These are phyloP conservation scores for Drosophila dives DNA, from an alignment of 2,888 invertebrate genomes.

Conservation along the genomic window DNA sequence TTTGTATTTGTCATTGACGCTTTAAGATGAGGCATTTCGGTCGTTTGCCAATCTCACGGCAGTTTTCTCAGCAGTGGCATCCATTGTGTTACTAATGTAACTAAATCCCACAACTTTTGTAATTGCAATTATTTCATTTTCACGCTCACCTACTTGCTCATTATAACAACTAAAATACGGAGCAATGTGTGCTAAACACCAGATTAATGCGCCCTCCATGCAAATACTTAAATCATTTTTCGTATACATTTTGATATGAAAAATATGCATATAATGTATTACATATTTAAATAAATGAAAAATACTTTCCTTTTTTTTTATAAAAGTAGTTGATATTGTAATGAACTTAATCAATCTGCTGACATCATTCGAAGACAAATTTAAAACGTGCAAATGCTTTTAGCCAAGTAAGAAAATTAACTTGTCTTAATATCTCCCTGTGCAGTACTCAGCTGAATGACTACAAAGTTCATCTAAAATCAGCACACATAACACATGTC, in stretches of 20 bases:
- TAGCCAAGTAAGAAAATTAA: background rate
- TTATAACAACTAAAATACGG: background rate
- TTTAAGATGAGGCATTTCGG: conserved; percentile 41
- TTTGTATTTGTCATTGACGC: conserved; percentile 41
- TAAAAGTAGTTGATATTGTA: background rate
- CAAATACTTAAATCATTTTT: background rate
- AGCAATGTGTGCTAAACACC: background rate
- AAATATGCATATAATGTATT: conserved; percentile 1
- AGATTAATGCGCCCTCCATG: background rate
- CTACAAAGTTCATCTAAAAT: background rate
- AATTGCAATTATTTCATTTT: conserved; percentile 50
- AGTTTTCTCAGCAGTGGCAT: conserved; percentile 15
- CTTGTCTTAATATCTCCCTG: background rate
- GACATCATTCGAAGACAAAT: background rate
- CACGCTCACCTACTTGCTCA: conserved; percentile 4
- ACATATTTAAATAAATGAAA: background rate
- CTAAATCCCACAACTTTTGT: conserved; percentile 40
- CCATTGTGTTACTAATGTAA: conserved; percentile 10
- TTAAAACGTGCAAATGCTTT: conserved; percentile 19
- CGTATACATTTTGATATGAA: background rate
- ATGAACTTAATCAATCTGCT: background rate
- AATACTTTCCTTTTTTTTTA: background rate
- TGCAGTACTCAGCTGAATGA: background rate
- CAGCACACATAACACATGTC: background rate
- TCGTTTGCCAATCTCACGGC: conserved; percentile 18